phyloP scores from a whole-genome alignment of 2,113 vertebrate species.

The Epinephelus fuscoguttatus region DNA sequence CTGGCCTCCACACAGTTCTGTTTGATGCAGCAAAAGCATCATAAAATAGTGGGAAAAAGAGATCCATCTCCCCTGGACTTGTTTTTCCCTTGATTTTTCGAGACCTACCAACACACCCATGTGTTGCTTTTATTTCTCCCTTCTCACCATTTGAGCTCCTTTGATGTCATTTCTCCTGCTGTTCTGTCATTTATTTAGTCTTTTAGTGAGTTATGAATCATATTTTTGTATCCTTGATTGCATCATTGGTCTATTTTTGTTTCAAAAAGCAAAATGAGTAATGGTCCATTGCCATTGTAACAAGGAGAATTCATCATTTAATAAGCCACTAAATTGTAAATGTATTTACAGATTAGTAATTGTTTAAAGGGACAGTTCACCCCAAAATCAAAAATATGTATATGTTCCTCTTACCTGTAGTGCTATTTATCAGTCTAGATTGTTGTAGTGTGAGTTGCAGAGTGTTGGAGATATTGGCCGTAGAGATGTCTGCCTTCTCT shows the following conservation, averaged over 20 bases:
- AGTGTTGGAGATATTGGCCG: no score
- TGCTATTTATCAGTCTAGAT: no score
- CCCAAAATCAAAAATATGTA: no score
- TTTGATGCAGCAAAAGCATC: conserved; percentile 2
- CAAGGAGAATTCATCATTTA: not conserved
- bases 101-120: conserved; percentile 1
- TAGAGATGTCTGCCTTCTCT: no score
- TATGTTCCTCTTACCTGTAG: no score
- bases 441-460: no score
- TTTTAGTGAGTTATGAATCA: conserved; percentile 40
- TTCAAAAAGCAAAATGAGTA: conserved; percentile 6
- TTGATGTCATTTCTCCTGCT: not conserved
- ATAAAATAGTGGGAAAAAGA: not conserved
- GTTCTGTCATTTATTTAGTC: conserved; percentile 13
- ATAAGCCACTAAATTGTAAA: not conserved
- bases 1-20: not conserved
- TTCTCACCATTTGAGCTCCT: not conserved
- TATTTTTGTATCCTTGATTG: not conserved
- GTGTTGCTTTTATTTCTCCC: not conserved
- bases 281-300: not conserved
- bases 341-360: not conserved
- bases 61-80: not conserved
- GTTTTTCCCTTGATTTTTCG: not conserved
- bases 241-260: conserved; percentile 4
- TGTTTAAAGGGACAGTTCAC: not conserved